Evolutionary conservation across 2,888 invertebrate species (phyloP).

Genomic region (Darwinula stevensoni): DNA sequence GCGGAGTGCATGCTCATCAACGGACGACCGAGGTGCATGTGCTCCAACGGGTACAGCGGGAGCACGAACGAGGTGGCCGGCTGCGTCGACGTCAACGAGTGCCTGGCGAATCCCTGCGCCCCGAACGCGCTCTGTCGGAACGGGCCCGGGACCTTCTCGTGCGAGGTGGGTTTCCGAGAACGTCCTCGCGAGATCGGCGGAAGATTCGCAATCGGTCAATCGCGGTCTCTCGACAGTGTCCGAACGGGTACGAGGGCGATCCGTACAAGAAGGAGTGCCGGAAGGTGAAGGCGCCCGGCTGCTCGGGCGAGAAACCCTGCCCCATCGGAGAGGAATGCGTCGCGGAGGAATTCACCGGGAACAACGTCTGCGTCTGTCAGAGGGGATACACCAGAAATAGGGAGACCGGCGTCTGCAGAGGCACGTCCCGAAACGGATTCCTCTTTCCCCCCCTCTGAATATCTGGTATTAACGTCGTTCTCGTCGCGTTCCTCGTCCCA

Average conservation of each 20-base stretch:
- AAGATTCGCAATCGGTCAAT: too few relatives aligned
- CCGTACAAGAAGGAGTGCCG: constrained; percentile 10
- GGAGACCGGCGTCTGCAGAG: constrained; percentile 34
- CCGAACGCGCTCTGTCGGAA: constrained; percentile 62
- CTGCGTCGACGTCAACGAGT: constrained; percentile 70
- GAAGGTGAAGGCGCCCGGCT: constrained; percentile 24
- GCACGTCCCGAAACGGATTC: too few relatives aligned
- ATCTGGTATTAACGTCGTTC: neutral
- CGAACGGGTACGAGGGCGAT: constrained; percentile 24
- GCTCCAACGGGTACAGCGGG: constrained; percentile 49
- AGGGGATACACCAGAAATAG: constrained; percentile 45
- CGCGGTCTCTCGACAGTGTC: constrained; percentile 29
- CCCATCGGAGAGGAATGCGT: constrained; percentile 60
- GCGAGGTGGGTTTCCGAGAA: constrained; percentile 23
- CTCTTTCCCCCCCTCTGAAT: too few relatives aligned
- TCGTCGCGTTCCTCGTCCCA: neutral
- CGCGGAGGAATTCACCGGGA: constrained; percentile 33
- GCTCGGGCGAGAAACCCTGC: constrained; percentile 43
- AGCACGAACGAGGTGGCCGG: constrained; percentile 24
- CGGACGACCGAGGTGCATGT: constrained; percentile 51
- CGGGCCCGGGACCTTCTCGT: constrained; percentile 50
- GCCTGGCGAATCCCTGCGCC: constrained; percentile 44
- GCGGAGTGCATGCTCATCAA: constrained; percentile 62
- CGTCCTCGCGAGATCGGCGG: neutral
- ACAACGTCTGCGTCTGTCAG: constrained; percentile 61